These are phyloP conservation scores for Ictidomys tridecemlineatus DNA, from an alignment of 2,113 vertebrate genomes.

Conservation along the genomic window DNA sequence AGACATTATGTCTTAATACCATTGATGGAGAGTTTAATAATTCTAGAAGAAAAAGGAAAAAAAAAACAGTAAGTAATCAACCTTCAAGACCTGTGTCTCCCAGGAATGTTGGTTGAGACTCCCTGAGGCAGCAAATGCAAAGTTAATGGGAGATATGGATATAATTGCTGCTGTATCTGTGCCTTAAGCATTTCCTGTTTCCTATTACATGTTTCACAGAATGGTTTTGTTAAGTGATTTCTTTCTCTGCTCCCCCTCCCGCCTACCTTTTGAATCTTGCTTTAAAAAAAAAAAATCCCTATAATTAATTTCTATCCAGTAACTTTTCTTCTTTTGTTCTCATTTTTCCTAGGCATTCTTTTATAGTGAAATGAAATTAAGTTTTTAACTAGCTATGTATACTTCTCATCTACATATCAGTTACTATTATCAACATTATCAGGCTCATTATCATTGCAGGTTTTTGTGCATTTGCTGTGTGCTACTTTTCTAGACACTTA, in stretches of 20 bases:
- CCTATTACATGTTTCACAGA: conserved; percentile 5
- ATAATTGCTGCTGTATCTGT: conserved; percentile 16
- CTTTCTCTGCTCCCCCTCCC: conserved; percentile 30
- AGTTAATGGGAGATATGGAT: conserved; percentile 16
- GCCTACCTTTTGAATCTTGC: not conserved
- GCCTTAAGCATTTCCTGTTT: conserved; percentile 42
- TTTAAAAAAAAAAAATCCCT: conserved; percentile 65
- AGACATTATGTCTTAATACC: conserved; percentile 28
- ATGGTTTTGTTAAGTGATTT: conserved; percentile 53
- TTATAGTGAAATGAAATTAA: conserved; percentile 34
- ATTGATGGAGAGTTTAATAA: conserved; percentile 41
- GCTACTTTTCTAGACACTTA: not conserved
- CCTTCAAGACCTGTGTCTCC: conserved; percentile 8
- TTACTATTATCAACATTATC: not conserved
- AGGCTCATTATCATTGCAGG: not conserved
- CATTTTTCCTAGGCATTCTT: conserved; percentile 34
- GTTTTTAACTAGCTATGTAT: not conserved
- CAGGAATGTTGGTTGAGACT: conserved; percentile 24
- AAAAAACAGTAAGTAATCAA: conserved; percentile 22
- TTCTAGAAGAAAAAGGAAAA: conserved; percentile 56
- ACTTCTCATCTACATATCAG: not conserved
- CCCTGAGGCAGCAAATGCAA: conserved; percentile 26
- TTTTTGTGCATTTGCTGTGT: not conserved
- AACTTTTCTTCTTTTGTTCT: conserved; percentile 36
- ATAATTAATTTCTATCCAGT: conserved; percentile 12